Base-by-base conservation (phyloP, 1,140 invertebrate species). In the Pinna nobilis region DNA sequence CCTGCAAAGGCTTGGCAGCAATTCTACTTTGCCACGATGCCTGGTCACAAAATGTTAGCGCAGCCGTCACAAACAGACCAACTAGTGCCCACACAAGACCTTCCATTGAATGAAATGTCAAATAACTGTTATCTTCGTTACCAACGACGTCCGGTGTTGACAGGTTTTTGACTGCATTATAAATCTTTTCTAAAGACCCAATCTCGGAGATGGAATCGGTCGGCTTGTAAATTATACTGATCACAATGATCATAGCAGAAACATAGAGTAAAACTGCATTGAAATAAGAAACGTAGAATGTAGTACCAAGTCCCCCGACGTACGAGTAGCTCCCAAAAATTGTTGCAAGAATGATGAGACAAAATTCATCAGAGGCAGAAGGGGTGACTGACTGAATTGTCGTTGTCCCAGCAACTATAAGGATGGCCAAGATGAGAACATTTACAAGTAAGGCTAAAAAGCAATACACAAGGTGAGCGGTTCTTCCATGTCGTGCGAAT, bases 231-330 rank as follows among this genome's bases (percentile, higher is more conserved):
- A 82, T 57, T 20, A 84, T 66, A 33, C 76, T 78, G 3, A 79
- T 68, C 41, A 79, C 79, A 33, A 86, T 70, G 18, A 74, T 57
- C 2, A 81, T 61, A 9, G 89, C 79, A 9, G 87, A 76, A 15
- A 81, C 50, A 57, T 87, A 88, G 49, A 89, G 86, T 55, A 89
- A 71, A 41, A 79, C 80, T 1, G 87, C 83, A 72, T 88, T 89
- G 81, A 89, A 89, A 74, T 89, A 89, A n/a, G 88, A 89, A 13
- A 89, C 88, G 75, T 89, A 89, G 59, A 89, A 89, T 1, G 88
- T 88, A 11, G 88, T 87, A 0, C 88, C 88, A 2, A 89, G 80
- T 11, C 88, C 88, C 30, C 88, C 88, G 35, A 89, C 82, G 47
- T 88, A 83, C 5, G 88, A 89, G 76, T 89, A 89, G 41, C 84